Evolutionary conservation across 1,140 invertebrate species (phyloP).

Genomic region (Phocides pigmalion): DNA sequence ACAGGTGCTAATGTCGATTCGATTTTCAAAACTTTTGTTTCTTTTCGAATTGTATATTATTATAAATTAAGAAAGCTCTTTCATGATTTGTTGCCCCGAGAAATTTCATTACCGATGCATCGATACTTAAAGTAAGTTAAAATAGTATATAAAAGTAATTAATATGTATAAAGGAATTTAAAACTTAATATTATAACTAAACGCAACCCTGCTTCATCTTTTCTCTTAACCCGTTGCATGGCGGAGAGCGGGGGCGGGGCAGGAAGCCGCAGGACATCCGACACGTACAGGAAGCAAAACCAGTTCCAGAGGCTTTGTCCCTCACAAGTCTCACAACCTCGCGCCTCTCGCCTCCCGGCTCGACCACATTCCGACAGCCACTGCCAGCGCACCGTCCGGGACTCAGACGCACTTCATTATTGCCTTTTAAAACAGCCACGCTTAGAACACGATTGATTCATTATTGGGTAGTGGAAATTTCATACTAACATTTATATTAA

Average conservation of each 20-base stretch:
- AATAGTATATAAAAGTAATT: no score
- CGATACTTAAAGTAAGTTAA: no score
- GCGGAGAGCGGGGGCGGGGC: constrained; percentile 60
- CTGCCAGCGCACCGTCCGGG: constrained; percentile 57
- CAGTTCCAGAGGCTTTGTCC: constrained; percentile 79
- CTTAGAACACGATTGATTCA: constrained; percentile 1
- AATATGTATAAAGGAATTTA: no score
- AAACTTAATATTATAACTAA: constrained; percentile 8
- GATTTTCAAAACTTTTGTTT: no score
- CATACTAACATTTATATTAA: no score
- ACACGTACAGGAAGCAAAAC: constrained; percentile 83
- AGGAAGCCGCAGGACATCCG: constrained; percentile 83
- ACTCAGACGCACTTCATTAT: constrained; percentile 12
- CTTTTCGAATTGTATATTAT: no score
- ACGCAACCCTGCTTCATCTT: constrained; percentile 47
- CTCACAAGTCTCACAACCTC: constrained; percentile 64
- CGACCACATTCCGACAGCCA: constrained; percentile 73
- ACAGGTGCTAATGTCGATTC: no score
- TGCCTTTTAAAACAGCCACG: constrained; percentile 20
- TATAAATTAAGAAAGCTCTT: no score
- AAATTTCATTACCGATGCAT: no score
- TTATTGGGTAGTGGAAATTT: background rate
- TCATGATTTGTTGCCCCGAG: no score
- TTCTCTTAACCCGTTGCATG: constrained; percentile 64
- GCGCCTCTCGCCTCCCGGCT: constrained; percentile 47